Conservation (phyloP, 2,797 vertebrate species). For the Poeciliopsis infans region DNA sequence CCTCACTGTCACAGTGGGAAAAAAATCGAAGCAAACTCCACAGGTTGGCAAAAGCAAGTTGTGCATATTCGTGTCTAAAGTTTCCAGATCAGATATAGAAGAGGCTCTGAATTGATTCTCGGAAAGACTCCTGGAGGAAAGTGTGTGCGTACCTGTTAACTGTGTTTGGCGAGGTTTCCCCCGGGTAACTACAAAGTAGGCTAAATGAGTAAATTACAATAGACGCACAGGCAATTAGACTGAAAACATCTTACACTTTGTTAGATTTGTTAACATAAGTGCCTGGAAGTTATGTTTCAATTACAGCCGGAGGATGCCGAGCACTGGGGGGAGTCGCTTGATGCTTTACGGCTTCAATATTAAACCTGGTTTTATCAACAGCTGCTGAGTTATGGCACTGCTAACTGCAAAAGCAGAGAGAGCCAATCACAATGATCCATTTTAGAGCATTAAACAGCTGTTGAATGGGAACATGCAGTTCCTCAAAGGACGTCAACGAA, state of each 20-base stretch:
- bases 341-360: background rate
- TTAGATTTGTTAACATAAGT: slow-evolving; percentile 37
- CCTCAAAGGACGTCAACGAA: background rate
- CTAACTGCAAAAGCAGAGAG: background rate
- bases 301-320: slow-evolving; percentile 6
- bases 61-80: background rate
- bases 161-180: slow-evolving; percentile 22
- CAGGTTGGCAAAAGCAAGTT: slow-evolving; percentile 4
- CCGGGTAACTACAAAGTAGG: slow-evolving; percentile 41
- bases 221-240: slow-evolving; percentile 28
- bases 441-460: slow-evolving; percentile 14
- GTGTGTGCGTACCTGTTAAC: slow-evolving; percentile 31
- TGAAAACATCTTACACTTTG: slow-evolving; percentile 38
- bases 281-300: slow-evolving; percentile 31
- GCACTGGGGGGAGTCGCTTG: background rate
- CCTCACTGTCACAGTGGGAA: background rate
- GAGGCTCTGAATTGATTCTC: slow-evolving; percentile 40
- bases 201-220: slow-evolving; percentile 25
- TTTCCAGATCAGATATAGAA: slow-evolving; percentile 5
- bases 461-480: background rate
- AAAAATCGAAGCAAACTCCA: slow-evolving; percentile 4
- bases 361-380: slow-evolving; percentile 9
- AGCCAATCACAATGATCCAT: background rate
- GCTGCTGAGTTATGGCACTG: slow-evolving; percentile 20
- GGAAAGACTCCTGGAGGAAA: slow-evolving; percentile 20